phyloP scores from a whole-genome alignment of 2,797 vertebrate species.

The Aulostomus chinensis region DNA sequence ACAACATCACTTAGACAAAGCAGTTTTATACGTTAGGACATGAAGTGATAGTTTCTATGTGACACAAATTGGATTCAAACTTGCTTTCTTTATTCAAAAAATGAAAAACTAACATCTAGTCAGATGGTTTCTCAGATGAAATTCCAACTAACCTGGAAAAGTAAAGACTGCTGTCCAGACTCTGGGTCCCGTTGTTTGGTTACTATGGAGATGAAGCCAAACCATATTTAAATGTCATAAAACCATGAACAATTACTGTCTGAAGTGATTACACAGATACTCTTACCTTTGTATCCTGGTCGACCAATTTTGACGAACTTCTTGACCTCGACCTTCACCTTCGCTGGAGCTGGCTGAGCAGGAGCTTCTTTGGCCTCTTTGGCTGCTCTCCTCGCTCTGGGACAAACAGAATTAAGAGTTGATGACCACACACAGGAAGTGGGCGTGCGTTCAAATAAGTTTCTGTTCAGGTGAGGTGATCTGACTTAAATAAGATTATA shows the following conservation, averaged over 20 bases:
- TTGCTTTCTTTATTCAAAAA: no score
- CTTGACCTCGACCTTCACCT: conserved; percentile 97
- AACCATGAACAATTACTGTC: not conserved
- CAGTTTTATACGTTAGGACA: no score
- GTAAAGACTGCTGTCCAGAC: conserved; percentile 91
- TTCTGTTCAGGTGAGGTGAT: no score
- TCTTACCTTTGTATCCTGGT: conserved; percentile 94
- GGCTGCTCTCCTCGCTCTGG: conserved; percentile 92
- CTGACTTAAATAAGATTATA: no score
- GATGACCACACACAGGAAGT: not conserved
- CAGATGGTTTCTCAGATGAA: not conserved
- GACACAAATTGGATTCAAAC: no score
- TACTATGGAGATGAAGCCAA: conserved; percentile 74
- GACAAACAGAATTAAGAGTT: not conserved
- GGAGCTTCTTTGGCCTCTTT: conserved; percentile 98
- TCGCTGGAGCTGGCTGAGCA: conserved; percentile 94
- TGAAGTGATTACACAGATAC: not conserved
- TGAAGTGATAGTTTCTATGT: no score
- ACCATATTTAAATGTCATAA: not conserved
- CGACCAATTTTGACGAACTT: conserved; percentile 99
- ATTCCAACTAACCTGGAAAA: conserved; percentile 88
- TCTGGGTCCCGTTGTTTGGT: conserved; percentile 97
- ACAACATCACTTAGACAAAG: no score
- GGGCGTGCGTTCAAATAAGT: not conserved
- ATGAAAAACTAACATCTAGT: no score